Evolutionary conservation across 2,888 invertebrate species (phyloP), one percentile per base, ranked within the genome.

Genomic region (Aphidius colemani): DNA sequence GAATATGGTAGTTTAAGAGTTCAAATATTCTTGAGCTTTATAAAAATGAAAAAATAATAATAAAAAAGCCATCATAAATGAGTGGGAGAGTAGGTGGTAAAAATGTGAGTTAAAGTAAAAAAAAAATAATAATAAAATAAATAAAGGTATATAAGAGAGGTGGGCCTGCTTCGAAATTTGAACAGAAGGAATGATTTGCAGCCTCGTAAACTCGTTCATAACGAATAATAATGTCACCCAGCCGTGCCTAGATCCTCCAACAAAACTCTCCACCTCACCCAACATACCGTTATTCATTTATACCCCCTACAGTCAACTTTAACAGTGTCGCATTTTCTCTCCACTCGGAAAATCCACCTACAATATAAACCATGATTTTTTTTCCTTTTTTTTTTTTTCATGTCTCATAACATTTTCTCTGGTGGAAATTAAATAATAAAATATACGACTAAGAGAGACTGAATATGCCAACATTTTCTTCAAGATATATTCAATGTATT

Each of bases 191-290:
- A 79, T 82, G 82, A 82, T 82, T 82, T 82, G 82, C 80, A 80
- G 79, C 80, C 80, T 81, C 82, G 82, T 82, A 82, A 82, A 82
- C 80, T 78, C 80, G 78, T 80, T 79, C 78, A 80, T 82, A 81
- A 81, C 81, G 82, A 82, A 82, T 82, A 82, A 81, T 81, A 82
- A 82, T 82, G 81, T 82, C 82, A 81, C 80, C 57, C 77, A 64
- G 73, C 68, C 71, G 69, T 70, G 73, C 66, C 61, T 67, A 65
- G 59, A 63, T 49, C 59, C 46, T 49, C 64, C 63, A 61, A 61
- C 53, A 30, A 40, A 56, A 59, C 53, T 51, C 50, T 13, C 48
- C 39, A 41, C 8, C 61, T 40, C 44, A 30, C 57, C 53, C 45
- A n/a, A 6, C 40, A 45, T 48, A 66, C 59, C 61, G 53, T 57